Evolutionary conservation across 2,113 vertebrate species (phyloP).

Genomic region (Pteronura brasiliensis): DNA sequence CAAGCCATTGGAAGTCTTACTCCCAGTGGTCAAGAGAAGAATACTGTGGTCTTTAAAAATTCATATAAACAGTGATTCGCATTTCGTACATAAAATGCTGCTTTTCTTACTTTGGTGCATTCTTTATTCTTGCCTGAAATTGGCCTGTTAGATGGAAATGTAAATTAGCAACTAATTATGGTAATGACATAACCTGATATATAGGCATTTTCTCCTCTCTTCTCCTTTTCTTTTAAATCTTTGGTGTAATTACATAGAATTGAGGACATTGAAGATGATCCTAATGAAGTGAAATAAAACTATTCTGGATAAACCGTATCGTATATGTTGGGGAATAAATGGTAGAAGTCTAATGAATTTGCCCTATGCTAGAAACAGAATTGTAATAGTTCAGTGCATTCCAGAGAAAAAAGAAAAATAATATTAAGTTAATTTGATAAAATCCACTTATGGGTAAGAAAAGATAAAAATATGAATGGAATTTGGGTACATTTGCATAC

Average conservation of each 20-base stretch:
- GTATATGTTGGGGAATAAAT: constrained; percentile 71
- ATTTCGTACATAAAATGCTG: constrained; percentile 54
- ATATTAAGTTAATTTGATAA: constrained; percentile 70
- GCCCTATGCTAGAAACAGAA: constrained; percentile 66
- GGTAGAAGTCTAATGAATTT: constrained; percentile 76
- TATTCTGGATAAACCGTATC: constrained; percentile 70
- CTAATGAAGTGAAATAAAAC: constrained; percentile 74
- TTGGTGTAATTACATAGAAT: constrained; percentile 71
- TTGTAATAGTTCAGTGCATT: constrained; percentile 70
- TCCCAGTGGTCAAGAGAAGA: constrained; percentile 62
- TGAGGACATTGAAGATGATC: constrained; percentile 64
- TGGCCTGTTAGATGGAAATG: constrained; percentile 59
- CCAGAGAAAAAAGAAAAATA: constrained; percentile 65
- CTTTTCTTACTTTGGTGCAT: constrained; percentile 45
- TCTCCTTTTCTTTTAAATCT: constrained; percentile 6
- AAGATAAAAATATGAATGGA: constrained; percentile 68
- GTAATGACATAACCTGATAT: constrained; percentile 65
- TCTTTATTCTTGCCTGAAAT: constrained; percentile 43
- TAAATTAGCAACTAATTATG: constrained; percentile 75
- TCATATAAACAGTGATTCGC: constrained; percentile 14
- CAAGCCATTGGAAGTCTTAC: constrained; percentile 47
- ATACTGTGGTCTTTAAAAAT: constrained; percentile 43
- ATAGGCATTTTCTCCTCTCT: neutral
- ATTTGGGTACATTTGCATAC: constrained; percentile 59
- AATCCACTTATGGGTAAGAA: constrained; percentile 57